phyloP scores from a whole-genome alignment of 2,888 invertebrate genomes.

The Catocala sponsa region DNA sequence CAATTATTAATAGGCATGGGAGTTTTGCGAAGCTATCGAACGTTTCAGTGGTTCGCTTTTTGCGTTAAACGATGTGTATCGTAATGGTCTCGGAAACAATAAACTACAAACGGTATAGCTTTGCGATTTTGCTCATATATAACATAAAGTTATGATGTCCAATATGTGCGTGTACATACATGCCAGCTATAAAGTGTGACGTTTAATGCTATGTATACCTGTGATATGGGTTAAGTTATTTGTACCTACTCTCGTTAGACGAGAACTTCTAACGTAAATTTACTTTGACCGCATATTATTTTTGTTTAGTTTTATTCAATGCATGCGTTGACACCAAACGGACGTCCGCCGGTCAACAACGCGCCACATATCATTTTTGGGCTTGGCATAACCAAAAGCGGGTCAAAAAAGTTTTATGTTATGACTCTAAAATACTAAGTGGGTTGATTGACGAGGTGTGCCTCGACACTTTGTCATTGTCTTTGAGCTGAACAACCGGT shows the following conservation, averaged over 20 bases:
- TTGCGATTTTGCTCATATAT: slow-evolving; percentile 54
- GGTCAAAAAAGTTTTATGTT: slow-evolving; percentile 73
- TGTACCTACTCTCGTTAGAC: neutral
- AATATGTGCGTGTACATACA: slow-evolving; percentile 17
- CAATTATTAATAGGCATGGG: slow-evolving; percentile 63
- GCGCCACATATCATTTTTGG: neutral
- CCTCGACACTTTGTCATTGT: slow-evolving; percentile 59
- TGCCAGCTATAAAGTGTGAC: slow-evolving; percentile 1
- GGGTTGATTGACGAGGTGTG: slow-evolving; percentile 71
- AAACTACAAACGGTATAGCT: slow-evolving; percentile 63
- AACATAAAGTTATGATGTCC: slow-evolving; percentile 37
- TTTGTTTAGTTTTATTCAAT: slow-evolving; percentile 20
- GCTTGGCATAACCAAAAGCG: slow-evolving; percentile 52
- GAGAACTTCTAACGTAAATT: slow-evolving; percentile 11
- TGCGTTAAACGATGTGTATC: slow-evolving; percentile 74
- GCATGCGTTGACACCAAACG: neutral
- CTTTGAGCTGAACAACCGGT: slow-evolving; percentile 48
- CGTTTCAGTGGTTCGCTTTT: slow-evolving; percentile 64
- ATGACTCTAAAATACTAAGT: slow-evolving; percentile 73
- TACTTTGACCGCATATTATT: slow-evolving; percentile 5
- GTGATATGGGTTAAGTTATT: slow-evolving; percentile 16
- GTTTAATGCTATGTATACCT: slow-evolving; percentile 3
- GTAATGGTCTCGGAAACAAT: slow-evolving; percentile 74
- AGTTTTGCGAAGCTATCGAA: slow-evolving; percentile 61
- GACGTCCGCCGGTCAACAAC: neutral